These are phyloP conservation scores for Astyanax mexicanus DNA, from an alignment of 2,797 vertebrate species.

Conservation along the genomic window DNA sequence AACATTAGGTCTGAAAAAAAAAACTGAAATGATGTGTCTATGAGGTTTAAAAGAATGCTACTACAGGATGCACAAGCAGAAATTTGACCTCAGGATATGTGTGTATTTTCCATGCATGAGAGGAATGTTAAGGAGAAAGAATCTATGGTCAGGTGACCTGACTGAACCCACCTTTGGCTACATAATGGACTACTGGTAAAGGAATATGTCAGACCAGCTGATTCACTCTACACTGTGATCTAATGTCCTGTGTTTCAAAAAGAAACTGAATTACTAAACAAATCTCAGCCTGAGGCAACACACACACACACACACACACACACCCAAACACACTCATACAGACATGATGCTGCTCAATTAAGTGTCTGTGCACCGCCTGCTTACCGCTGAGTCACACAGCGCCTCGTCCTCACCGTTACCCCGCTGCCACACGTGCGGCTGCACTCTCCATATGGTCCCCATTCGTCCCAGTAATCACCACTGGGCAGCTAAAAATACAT, in stretches of 20 bases:
- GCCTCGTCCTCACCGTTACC: constrained; percentile 82
- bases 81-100: constrained; percentile 3
- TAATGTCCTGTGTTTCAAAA: neutral
- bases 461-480: constrained; percentile 85
- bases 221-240: neutral
- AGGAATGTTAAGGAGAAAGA: neutral
- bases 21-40: neutral
- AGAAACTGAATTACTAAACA: constrained; percentile 1
- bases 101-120: constrained; percentile 17
- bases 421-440: constrained; percentile 92
- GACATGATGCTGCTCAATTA: constrained; percentile 5
- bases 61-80: neutral
- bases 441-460: constrained; percentile 88
- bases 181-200: neutral
- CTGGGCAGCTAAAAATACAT: constrained; percentile 65
- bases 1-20: neutral
- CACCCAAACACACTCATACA: neutral
- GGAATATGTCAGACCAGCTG: neutral
- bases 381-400: constrained; percentile 88
- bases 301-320: constrained; percentile 23
- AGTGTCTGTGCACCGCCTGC: neutral
- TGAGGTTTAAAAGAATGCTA: neutral
- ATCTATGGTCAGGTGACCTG: constrained; percentile 1
- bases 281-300: constrained; percentile 10
- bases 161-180: neutral